Conservation (phyloP, 64 coral and sea anemone genomes). For the Montipora capricornis region DNA sequence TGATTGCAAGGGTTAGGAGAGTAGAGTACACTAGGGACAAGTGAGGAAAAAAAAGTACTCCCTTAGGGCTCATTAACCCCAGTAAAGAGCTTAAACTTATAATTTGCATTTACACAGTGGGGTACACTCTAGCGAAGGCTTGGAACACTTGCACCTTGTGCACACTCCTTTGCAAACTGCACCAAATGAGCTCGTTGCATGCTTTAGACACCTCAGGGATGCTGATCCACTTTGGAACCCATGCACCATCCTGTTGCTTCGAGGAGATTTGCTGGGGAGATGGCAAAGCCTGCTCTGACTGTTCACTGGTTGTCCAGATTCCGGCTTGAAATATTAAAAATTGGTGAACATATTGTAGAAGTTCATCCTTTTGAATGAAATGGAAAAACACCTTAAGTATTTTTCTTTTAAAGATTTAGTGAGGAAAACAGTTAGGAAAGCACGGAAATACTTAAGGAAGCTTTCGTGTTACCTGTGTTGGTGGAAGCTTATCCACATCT, state of each 20-base stretch:
- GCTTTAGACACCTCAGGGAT: slow-evolving; percentile 78
- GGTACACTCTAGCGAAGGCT: too few relatives aligned
- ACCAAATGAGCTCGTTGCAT: slow-evolving; percentile 74
- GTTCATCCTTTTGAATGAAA: slow-evolving; percentile 19
- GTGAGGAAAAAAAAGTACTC: neutral
- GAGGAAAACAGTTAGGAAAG: too few relatives aligned
- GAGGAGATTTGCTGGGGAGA: slow-evolving; percentile 42
- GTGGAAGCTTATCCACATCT: neutral
- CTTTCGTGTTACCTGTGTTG: neutral
- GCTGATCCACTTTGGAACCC: slow-evolving; percentile 75
- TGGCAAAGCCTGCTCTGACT: slow-evolving; percentile 8
- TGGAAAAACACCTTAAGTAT: too few relatives aligned
- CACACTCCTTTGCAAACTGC: neutral
- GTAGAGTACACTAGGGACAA: too few relatives aligned
- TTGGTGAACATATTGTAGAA: slow-evolving; percentile 35
- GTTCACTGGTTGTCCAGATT: slow-evolving; percentile 22
- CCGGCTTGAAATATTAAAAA: too few relatives aligned
- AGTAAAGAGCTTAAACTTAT: too few relatives aligned
- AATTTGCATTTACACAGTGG: too few relatives aligned
- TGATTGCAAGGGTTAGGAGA: too few relatives aligned
- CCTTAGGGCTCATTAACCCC: neutral
- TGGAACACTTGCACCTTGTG: too few relatives aligned
- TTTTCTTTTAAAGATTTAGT: too few relatives aligned
- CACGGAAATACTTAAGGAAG: too few relatives aligned
- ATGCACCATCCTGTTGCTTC: slow-evolving; percentile 22